Conservation (phyloP, 1,140 invertebrate species). For the Cyclina sinensis region DNA sequence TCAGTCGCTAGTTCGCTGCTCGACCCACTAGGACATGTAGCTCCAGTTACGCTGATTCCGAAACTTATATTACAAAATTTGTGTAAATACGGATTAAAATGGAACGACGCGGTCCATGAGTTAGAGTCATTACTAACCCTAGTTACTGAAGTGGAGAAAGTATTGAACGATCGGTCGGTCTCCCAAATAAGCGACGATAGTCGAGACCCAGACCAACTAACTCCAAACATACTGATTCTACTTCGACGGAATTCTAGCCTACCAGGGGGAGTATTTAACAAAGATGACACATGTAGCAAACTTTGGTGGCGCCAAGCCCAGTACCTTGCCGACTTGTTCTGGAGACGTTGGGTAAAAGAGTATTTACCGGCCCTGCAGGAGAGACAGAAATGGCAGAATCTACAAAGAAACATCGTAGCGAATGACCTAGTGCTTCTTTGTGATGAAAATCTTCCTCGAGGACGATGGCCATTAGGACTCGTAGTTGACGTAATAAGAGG, state of each 20-base stretch:
- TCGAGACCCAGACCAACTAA: no score
- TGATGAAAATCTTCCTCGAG: background rate
- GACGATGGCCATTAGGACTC: background rate
- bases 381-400: background rate
- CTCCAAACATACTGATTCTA: no score
- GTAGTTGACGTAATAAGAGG: slow-evolving; percentile 25
- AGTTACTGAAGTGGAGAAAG: no score
- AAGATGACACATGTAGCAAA: no score
- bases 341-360: slow-evolving; percentile 1
- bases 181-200: no score
- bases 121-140: no score
- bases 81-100: slow-evolving; percentile 57
- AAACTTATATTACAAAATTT: slow-evolving; percentile 59
- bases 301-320: slow-evolving; percentile 37
- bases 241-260: no score
- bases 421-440: slow-evolving; percentile 2
- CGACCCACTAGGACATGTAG: slow-evolving; percentile 65
- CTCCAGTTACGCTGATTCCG: background rate
- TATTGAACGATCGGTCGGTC: no score
- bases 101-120: slow-evolving; percentile 25
- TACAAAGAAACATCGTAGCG: background rate
- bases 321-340: background rate
- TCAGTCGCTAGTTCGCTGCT: slow-evolving; percentile 54
- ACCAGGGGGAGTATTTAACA: no score
- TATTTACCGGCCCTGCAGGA: slow-evolving; percentile 15